Evolutionary conservation across 2,797 vertebrate species (phyloP).

Genomic region (Parotocinclus haroldoi): DNA sequence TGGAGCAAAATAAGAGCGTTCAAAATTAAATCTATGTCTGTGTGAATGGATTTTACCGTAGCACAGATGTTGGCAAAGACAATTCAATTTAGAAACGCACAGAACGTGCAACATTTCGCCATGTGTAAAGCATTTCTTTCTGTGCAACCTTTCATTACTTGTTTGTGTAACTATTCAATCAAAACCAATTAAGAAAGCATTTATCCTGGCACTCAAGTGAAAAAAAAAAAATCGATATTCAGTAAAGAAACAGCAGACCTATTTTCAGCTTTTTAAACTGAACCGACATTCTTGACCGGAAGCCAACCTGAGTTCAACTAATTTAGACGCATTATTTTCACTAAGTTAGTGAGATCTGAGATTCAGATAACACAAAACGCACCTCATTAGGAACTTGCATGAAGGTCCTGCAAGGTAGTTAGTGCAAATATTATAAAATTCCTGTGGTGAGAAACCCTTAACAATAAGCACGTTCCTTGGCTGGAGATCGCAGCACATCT

Average conservation of each 20-base stretch:
- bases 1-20: conserved; percentile 19
- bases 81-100: no score
- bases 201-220: neutral
- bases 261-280: conserved; percentile 13
- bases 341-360: conserved; percentile 40
- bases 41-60: conserved; percentile 1
- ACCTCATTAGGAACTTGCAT: conserved; percentile 41
- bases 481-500: conserved; percentile 39
- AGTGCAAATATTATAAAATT: conserved; percentile 39
- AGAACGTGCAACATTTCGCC: neutral
- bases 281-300: conserved; percentile 16
- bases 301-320: conserved; percentile 33
- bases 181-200: neutral
- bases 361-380: conserved; percentile 39
- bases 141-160: no score
- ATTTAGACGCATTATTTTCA: conserved; percentile 40
- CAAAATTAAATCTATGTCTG: neutral
- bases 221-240: conserved; percentile 1
- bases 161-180: neutral
- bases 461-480: conserved; percentile 55
- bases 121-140: neutral
- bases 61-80: no score
- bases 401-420: conserved; percentile 34
- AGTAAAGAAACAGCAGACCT: conserved; percentile 1
- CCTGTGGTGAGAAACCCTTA: conserved; percentile 27